Conservation (phyloP, 1,140 invertebrate genomes). For the Hyles vespertilio region DNA sequence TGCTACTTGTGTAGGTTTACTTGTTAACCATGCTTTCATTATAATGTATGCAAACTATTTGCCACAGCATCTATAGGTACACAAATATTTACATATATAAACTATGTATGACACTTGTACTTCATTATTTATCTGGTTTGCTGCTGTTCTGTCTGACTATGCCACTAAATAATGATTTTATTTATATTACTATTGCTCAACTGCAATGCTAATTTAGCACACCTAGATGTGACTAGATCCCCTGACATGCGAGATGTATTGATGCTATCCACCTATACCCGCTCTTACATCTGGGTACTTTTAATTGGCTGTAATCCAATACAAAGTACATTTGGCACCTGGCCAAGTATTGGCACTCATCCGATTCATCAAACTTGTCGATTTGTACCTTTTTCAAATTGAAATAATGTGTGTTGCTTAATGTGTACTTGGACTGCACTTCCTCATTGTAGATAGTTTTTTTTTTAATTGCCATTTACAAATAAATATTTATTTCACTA, state of each 20-base stretch:
- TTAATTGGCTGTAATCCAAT: slow-evolving; percentile 74
- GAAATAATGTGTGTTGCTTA: slow-evolving; percentile 33
- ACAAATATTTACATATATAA: too few species aligned
- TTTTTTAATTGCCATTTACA: not conserved
- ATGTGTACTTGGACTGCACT: slow-evolving; percentile 19
- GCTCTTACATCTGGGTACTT: slow-evolving; percentile 44
- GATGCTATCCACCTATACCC: slow-evolving; percentile 41
- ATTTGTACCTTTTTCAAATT: slow-evolving; percentile 69
- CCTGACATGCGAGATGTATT: slow-evolving; percentile 53
- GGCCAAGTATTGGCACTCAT: slow-evolving; percentile 61
- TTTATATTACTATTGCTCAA: slow-evolving; percentile 29
- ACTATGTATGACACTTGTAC: not conserved
- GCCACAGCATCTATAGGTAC: too few species aligned
- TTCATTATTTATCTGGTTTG: too few species aligned
- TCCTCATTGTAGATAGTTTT: slow-evolving; percentile 13
- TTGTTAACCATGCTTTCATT: too few species aligned
- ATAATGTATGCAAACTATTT: too few species aligned
- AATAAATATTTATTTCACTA: not conserved
- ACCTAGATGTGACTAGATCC: slow-evolving; percentile 46
- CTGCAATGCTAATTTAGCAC: slow-evolving; percentile 47
- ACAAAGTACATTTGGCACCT: slow-evolving; percentile 64
- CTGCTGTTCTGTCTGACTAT: slow-evolving; percentile 1
- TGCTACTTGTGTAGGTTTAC: slow-evolving; percentile 37
- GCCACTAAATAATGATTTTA: slow-evolving; percentile 13
- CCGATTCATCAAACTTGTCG: slow-evolving; percentile 66